Evolutionary conservation across 2,888 invertebrate genomes (phyloP), one percentile per base, ranked within the genome.

Genomic region (Epicampocera succincta): DNA sequence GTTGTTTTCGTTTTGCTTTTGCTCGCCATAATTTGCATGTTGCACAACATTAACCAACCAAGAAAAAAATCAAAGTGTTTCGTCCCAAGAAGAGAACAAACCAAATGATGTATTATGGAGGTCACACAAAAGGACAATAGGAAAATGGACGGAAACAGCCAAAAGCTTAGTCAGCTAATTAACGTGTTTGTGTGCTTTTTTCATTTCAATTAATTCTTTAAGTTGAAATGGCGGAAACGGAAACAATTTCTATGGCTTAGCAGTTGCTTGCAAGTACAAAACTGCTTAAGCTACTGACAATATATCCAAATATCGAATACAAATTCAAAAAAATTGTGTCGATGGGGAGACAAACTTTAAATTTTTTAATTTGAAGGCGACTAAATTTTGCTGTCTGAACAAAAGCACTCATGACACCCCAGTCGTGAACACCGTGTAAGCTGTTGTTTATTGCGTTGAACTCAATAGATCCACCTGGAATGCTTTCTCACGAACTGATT

Each of bases 21-120:
- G 15, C 58, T 48, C 40, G 76, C 72, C 66, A 68, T 63, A 72
- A 76, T 73, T 81, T 76, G 81, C 81, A 77, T 81, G 81, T 81
- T 81, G 68, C 68, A 68, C 54, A 66, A 38, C 63, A 80, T 54
- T 65, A 71, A n/a, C 48, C 33, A 33, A 9, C 33, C 33, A 33
- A 33, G 33, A 33, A 33, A 9, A 3, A 33, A 9, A 9, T 38
- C 3, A 33, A 50, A 56, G 56, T 56, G 3, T 46, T 48, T 17
- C n/a, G 17, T 19, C 17, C 11, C 21, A 48, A 58, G n/a, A 33
- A 46, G 54, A 63, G 17, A 15, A 15, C 21, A 13, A 15, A 50
- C 17, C 40, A 25, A 17, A 42, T 48, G 11, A 25, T 25, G 11
- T 12, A 17, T 50, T 48, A 33, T 19, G 38, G 1, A 19, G 13